Base-by-base conservation (phyloP, 2,113 vertebrate genomes). In the Setophaga kirtlandii region DNA sequence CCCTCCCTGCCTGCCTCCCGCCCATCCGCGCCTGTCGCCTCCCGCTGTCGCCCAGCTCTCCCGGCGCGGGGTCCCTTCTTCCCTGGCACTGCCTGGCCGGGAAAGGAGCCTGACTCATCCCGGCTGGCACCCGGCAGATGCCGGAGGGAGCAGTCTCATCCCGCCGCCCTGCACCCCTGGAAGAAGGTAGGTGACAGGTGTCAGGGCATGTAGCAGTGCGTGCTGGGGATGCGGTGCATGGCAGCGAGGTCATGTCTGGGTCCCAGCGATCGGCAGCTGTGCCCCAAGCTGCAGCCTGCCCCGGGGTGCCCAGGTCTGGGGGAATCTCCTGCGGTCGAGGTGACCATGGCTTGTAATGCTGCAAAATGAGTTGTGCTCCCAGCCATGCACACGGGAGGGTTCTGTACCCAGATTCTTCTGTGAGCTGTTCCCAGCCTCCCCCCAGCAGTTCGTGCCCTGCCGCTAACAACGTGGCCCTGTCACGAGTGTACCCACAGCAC, bases 101-200 rank as follows among this genome's bases (percentile, higher is more conserved):
- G 91, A 22, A 49, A 94, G 49, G 58, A 98, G 37, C 83, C 75
- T 64, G 80, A 76, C 49, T 67, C 65, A 71, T 63, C 52, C 60
- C 39, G 4, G 18, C 35, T 5, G 12, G 44, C 33, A 44, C 11
- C 13, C 24, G 10, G 74, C 89, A 55, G 64, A 28, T 67, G 62
- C 81, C 15, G 2, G 21, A 52, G 46, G 28, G 82, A 76, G 53
- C 49, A 82, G 90, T 64, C 39, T 64, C 73, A 23, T 67, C 63
- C 62, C 21, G 0, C 31, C 18, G 8, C 59, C 59, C 63, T 6
- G 37, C 15, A 6, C 23, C 39, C 5, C 15, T 19, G 53, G 74
- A 91, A 62, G 39, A 44, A 95, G 97, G 96, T 97, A 96, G 69
- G 96, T 74, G 70, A 50, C 75, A 71, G 5, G 41, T 42, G 28